phyloP scores from a whole-genome alignment of 2,113 vertebrate genomes.

The Cyrtonyx montezumae region DNA sequence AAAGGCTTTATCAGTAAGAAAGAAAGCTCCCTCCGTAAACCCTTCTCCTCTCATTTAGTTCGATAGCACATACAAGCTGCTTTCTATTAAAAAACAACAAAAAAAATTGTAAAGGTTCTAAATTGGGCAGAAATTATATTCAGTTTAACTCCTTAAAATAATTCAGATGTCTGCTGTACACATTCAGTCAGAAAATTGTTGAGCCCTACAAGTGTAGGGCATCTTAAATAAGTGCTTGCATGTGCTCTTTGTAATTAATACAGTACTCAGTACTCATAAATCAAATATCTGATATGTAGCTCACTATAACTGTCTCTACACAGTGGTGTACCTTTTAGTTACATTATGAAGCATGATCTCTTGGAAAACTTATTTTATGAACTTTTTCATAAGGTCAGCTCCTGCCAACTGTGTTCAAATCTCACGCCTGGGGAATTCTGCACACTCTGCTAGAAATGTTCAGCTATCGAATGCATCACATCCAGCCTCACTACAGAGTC shows the following conservation, averaged over 20 bases:
- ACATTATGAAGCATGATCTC: background rate
- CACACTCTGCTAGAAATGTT: conserved; percentile 99
- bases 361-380: conserved; percentile 1
- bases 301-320: background rate
- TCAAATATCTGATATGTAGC: background rate
- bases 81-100: background rate
- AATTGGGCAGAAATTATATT: background rate
- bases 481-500: conserved; percentile 97
- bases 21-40: background rate
- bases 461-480: conserved; percentile 99
- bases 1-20: conserved; percentile 99
- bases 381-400: conserved; percentile 86
- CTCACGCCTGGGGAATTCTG: conserved; percentile 96
- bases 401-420: conserved; percentile 97
- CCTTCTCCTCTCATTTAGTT: accelerated
- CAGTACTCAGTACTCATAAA: background rate
- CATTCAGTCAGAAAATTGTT: background rate
- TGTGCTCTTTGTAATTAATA: accelerated
- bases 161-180: background rate
- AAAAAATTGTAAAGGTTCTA: background rate
- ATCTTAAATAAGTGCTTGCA: background rate
- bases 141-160: background rate
- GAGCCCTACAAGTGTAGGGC: background rate
- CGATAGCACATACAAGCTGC: background rate
- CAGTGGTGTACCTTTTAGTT: background rate